Evolutionary conservation across 2,888 invertebrate species (phyloP).

Genomic region (Chrysopilus asiliformis): DNA sequence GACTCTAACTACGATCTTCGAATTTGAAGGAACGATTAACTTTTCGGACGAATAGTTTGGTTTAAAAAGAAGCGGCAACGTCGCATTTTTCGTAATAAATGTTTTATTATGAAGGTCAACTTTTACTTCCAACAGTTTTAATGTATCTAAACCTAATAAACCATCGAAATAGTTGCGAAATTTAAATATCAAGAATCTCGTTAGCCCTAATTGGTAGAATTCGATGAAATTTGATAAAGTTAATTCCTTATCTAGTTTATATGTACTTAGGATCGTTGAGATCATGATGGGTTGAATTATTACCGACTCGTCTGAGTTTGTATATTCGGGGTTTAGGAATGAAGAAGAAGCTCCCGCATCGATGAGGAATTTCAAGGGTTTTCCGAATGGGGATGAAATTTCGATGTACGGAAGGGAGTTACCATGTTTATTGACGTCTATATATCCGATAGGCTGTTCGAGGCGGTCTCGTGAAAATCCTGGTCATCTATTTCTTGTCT

Average conservation of each 20-base stretch:
- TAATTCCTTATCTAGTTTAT: not conserved
- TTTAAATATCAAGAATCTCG: too few relatives aligned
- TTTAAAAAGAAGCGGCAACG: constrained; percentile 3
- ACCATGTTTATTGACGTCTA: constrained; percentile 11
- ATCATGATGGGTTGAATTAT: too few relatives aligned
- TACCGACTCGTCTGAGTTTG: not conserved
- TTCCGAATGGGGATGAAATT: constrained; percentile 10
- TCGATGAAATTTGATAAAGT: not conserved
- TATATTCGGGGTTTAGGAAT: constrained; percentile 11
- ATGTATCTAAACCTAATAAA: too few relatives aligned
- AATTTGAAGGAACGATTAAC: too few relatives aligned
- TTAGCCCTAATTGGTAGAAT: too few relatives aligned
- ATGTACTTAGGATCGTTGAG: too few relatives aligned
- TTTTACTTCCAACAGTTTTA: too few relatives aligned
- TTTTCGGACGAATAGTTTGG: constrained; percentile 1
- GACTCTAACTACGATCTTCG: too few relatives aligned
- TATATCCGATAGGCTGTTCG: constrained; percentile 9
- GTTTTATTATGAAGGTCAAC: too few relatives aligned
- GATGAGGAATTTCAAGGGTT: constrained; percentile 10
- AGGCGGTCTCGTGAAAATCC: constrained; percentile 11
- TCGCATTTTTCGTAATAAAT: constrained; percentile 1
- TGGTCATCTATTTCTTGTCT: constrained; percentile 3
- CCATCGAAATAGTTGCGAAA: too few relatives aligned
- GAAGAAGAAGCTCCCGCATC: constrained; percentile 12
- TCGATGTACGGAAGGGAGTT: too few relatives aligned